phyloP scores from a whole-genome alignment of 2,888 invertebrate genomes.

The Athalia rosae region DNA sequence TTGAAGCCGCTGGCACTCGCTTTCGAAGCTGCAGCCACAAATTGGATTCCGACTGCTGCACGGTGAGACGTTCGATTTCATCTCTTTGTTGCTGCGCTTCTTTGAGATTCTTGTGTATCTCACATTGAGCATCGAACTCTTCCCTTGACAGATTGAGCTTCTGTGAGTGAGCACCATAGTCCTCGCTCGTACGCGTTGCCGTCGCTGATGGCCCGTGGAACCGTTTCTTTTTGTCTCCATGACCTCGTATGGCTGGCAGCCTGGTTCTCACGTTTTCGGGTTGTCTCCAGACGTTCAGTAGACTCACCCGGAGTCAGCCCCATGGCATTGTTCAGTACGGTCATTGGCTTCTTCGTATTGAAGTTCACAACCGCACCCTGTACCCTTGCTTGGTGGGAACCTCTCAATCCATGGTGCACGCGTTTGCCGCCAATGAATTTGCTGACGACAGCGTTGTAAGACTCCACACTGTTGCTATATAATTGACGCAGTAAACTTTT shows the following conservation, averaged over 20 bases:
- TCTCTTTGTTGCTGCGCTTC: neutral
- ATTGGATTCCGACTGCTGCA: neutral
- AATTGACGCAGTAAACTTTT: too few species aligned
- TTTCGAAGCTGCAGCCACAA: neutral
- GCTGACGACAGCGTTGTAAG: slow-evolving; percentile 45
- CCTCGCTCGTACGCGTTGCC: too few species aligned
- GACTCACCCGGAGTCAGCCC: neutral
- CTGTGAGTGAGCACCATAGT: too few species aligned
- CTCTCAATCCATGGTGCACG: slow-evolving; percentile 30
- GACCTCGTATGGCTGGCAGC: too few species aligned
- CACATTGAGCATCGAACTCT: too few species aligned
- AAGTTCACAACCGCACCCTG: slow-evolving; percentile 31
- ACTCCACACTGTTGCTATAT: slow-evolving; percentile 45
- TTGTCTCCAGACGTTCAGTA: too few species aligned
- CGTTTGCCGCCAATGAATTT: slow-evolving; percentile 49
- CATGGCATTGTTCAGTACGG: neutral
- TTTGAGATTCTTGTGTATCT: too few species aligned
- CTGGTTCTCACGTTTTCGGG: too few species aligned
- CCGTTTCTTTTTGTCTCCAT: too few species aligned
- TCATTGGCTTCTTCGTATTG: slow-evolving; percentile 1
- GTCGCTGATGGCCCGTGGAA: too few species aligned
- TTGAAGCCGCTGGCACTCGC: neutral
- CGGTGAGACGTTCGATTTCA: neutral
- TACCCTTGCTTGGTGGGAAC: slow-evolving; percentile 35
- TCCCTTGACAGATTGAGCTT: too few species aligned